These are phyloP conservation scores for Rhynchophorus ferrugineus DNA, from an alignment of 1,140 invertebrate genomes.

Conservation along the genomic window DNA sequence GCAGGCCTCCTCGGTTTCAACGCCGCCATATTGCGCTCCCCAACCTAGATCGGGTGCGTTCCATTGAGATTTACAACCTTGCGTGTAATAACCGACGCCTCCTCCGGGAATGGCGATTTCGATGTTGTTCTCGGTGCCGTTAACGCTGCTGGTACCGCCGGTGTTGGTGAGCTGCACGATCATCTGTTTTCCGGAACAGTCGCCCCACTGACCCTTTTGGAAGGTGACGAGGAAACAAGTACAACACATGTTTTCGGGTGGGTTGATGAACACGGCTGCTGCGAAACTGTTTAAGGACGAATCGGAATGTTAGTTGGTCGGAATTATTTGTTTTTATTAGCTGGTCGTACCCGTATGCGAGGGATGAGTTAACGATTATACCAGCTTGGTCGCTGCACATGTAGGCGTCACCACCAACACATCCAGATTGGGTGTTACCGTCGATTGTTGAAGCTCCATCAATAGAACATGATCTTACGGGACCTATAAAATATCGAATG, in stretches of 20 bases:
- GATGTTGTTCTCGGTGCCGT: constrained; percentile 14
- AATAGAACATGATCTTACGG: constrained; percentile 11
- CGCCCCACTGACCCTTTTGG: constrained; percentile 7
- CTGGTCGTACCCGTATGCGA: constrained; percentile 16
- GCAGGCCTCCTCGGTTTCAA: constrained; percentile 13
- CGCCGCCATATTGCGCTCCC: constrained; percentile 19
- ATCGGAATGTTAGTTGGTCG: no score
- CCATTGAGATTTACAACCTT: constrained; percentile 17
- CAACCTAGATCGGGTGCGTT: constrained; percentile 19
- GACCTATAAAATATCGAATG: constrained; percentile 5
- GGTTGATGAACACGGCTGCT: constrained; percentile 13
- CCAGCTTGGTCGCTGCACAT: constrained; percentile 14
- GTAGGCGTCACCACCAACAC: constrained; percentile 12
- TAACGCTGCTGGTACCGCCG: constrained; percentile 11
- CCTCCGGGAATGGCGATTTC: constrained; percentile 19
- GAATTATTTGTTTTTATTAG: background rate
- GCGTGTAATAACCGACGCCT: constrained; percentile 15
- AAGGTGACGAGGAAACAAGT: constrained; percentile 15
- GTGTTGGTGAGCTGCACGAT: constrained; percentile 18
- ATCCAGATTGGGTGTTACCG: constrained; percentile 18
- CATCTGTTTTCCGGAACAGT: constrained; percentile 14
- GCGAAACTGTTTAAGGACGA: background rate
- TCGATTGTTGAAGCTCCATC: constrained; percentile 11
- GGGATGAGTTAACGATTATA: constrained; percentile 11
- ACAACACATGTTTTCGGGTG: constrained; percentile 19